These are phyloP conservation scores for Dendropsophus ebraccatus DNA, from an alignment of 2,113 vertebrate species.

Conservation along the genomic window DNA sequence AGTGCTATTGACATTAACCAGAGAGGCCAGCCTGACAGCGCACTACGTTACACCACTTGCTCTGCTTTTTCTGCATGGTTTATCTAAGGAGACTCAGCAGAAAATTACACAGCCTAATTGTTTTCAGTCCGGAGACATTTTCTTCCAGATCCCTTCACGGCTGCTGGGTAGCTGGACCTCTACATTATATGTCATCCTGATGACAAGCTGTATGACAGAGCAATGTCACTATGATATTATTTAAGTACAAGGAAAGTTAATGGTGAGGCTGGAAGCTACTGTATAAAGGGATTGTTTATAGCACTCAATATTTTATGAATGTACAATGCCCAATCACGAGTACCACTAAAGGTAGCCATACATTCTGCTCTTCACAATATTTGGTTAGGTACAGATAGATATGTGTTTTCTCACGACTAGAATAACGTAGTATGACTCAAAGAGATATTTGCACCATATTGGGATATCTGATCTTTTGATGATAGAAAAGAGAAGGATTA, in stretches of 20 bases:
- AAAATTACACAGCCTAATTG: conserved; percentile 74
- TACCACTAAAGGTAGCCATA: background rate
- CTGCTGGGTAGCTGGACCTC: conserved; percentile 49
- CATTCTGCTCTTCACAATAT: background rate
- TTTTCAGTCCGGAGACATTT: conserved; percentile 68
- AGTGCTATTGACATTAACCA: conserved; percentile 83
- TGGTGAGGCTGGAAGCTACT: too few species aligned
- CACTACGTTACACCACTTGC: conserved; percentile 71
- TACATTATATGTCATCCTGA: background rate
- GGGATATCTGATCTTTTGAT: too few species aligned
- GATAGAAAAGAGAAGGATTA: too few species aligned
- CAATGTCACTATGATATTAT: background rate
- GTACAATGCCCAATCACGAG: background rate
- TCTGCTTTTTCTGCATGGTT: conserved; percentile 65
- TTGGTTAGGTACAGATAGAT: background rate
- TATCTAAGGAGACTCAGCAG: conserved; percentile 73
- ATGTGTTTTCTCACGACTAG: background rate
- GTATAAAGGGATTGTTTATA: background rate
- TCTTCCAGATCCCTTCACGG: conserved; percentile 67
- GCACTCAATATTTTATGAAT: background rate
- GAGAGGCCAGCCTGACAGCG: conserved; percentile 76
- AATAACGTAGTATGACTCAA: background rate
- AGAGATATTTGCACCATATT: too few species aligned
- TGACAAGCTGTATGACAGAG: conserved; percentile 41
- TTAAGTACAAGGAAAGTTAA: background rate